Percentiles rank a stretch among this genome's conserved stretches.
Evolutionary conservation across 1,140 invertebrate species (phyloP).

Genomic region (Drosophila santomea): DNA sequence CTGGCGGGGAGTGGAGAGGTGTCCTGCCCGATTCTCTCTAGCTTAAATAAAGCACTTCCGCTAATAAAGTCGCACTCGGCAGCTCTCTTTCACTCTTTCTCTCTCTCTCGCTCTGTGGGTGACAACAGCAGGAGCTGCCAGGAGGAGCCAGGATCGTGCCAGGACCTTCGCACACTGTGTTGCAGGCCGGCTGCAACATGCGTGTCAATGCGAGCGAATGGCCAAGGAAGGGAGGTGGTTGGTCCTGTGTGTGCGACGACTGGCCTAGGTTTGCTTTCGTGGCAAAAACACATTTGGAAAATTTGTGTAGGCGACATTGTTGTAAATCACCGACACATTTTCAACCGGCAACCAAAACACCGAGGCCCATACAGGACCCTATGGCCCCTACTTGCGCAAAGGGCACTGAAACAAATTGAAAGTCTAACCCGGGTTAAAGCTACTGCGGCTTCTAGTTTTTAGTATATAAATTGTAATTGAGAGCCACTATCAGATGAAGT

Average conservation of each 20-base stretch:
- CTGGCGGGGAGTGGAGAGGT: conserved; percentile 28
- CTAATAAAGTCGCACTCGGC: conserved; percentile 79
- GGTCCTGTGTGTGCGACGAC: conserved; percentile 8
- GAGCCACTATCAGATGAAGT: too few relatives aligned
- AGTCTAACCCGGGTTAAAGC: background rate
- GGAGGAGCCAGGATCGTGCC: conserved; percentile 31
- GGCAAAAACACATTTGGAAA: conserved; percentile 82
- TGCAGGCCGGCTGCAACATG: conserved; percentile 72
- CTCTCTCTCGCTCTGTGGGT: conserved; percentile 11
- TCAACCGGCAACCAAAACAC: conserved; percentile 54
- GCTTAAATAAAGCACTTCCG: conserved; percentile 83
- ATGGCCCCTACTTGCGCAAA: conserved; percentile 12
- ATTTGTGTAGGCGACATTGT: conserved; percentile 82
- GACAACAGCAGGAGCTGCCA: conserved; percentile 40
- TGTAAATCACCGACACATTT: conserved; percentile 82
- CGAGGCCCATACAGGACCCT: conserved; percentile 21
- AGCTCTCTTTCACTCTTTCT: conserved; percentile 16
- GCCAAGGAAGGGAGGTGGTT: background rate
- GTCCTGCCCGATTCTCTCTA: conserved; percentile 57
- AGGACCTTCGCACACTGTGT: conserved; percentile 43
- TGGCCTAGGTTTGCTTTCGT: conserved; percentile 66
- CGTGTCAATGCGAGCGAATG: conserved; percentile 63
- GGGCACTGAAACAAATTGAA: conserved; percentile 23
- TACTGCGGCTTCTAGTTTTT: background rate
- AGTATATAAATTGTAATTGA: too few relatives aligned